Evolutionary conservation across 1,140 invertebrate species (phyloP), one percentile per base, ranked within the genome.

Genomic region (Drosophila nikananu): DNA sequence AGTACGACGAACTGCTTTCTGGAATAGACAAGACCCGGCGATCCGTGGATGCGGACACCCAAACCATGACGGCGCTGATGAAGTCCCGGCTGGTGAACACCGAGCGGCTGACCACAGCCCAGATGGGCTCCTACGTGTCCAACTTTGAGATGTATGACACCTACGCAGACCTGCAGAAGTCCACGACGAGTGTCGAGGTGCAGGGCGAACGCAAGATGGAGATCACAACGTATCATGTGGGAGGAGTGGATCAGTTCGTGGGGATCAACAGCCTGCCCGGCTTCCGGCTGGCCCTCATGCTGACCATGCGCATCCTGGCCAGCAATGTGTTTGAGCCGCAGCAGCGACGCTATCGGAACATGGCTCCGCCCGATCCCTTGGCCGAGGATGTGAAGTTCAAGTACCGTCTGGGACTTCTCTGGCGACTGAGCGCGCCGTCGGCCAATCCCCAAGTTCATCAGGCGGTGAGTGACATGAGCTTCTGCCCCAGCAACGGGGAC

Each of bases 91-190:
- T 94, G 25, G 96, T 96, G 0, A 94, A 95, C 19, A 93, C 95
- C 0, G 93, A 93, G 5, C 92, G 94, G 42, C 91, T 94, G 3
- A 92, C 93, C 61, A 95, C 94, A 15, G 93, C 92, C 52, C 95
- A 96, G 83, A 94, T 93, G 12, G 93, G 93, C 8, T 94, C 94
- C 0, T 96, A 95, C 80, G 96, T 96, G 0, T 96, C 96, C 8
- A 94, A 95, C 76, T 97, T 96, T 94, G 95, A 96, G 55, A 96
- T 97, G 94, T 95, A 95, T 73, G 96, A 97, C 75, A 95, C 95
- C 0, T 96, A 95, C 73, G 92, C 93, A 27, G 87, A 91, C 27
- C 82, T 94, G 6, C 93, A 93, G 37, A 75, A 84, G 21, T 76
- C 92, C 8, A 93, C 92, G 19, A 71, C 90, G 12, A 90, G 92